Evolutionary conservation across 1,140 invertebrate species (phyloP).

Genomic region (Tachypleus tridentatus): DNA sequence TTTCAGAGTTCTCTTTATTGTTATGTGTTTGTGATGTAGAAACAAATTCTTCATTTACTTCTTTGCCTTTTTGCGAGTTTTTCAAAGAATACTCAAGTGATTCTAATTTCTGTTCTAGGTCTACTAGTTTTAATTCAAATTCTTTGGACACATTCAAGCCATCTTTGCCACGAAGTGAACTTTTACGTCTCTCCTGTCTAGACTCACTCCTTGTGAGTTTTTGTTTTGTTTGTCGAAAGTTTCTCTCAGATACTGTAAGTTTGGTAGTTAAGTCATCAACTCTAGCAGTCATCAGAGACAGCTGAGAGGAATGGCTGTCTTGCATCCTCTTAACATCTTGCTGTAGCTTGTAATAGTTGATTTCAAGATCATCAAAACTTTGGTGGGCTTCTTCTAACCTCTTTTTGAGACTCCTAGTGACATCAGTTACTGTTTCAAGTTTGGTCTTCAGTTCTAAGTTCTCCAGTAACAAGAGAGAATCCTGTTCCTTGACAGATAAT

Average conservation of each 20-base stretch:
- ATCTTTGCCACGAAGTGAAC: conserved; percentile 58
- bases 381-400: conserved; percentile 64
- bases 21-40: too few species aligned
- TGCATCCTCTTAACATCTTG: conserved; percentile 55
- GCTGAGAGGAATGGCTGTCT: conserved; percentile 56
- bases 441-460: too few species aligned
- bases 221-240: conserved; percentile 60
- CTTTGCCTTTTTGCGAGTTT: background rate
- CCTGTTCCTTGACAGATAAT: too few species aligned
- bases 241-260: conserved; percentile 64
- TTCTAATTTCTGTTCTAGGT: conserved; percentile 61
- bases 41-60: too few species aligned
- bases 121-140: conserved; percentile 65
- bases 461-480: too few species aligned
- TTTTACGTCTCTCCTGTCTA: conserved; percentile 55
- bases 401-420: conserved; percentile 66
- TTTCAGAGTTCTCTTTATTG: too few species aligned
- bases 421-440: conserved; percentile 51
- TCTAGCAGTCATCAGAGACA: conserved; percentile 61
- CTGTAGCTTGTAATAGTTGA: conserved; percentile 55
- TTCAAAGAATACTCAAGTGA: conserved; percentile 40
- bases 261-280: conserved; percentile 73
- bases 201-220: conserved; percentile 63
- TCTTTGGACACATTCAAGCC: conserved; percentile 64
- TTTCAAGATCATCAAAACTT: conserved; percentile 61